These are phyloP conservation scores for Tethya wilhelma DNA, from an alignment of 37 sponge, comb jelly and placozoan genomes.

Conservation along the genomic window DNA sequence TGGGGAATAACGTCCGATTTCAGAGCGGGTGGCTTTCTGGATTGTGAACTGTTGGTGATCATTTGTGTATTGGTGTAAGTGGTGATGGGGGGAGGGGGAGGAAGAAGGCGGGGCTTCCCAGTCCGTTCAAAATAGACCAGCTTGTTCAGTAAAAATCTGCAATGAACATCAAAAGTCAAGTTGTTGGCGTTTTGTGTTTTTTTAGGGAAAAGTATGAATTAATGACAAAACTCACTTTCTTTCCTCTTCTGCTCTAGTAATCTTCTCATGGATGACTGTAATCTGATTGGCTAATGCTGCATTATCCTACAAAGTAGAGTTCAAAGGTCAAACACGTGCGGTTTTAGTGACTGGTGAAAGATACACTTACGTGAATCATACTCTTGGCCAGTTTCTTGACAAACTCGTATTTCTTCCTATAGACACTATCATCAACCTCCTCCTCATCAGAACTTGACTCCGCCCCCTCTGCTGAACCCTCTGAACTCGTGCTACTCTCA, in stretches of 20 bases:
- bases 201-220: not conserved
- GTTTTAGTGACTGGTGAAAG: not conserved
- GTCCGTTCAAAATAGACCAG: conserved; percentile 40
- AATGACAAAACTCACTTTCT: conserved; percentile 24
- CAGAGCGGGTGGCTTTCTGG: not conserved
- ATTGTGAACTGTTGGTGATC: not conserved
- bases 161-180: not conserved
- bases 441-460: conserved; percentile 28
- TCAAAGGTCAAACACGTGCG: not conserved
- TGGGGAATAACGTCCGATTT: not conserved
- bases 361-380: conserved; percentile 60
- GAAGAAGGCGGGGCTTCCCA: not conserved
- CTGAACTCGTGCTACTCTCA: not conserved
- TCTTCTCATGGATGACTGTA: conserved; percentile 10
- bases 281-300: conserved; percentile 43
- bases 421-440: conserved; percentile 1
- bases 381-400: conserved; percentile 52
- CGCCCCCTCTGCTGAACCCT: not conserved
- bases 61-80: not conserved
- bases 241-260: conserved; percentile 31
- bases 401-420: conserved; percentile 44
- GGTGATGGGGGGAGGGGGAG: conserved; percentile 5
- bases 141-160: conserved; percentile 51
- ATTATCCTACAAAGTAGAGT: conserved; percentile 43
- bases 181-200: not conserved